These are phyloP conservation scores for Menidia beryllina DNA, from an alignment of 2,113 vertebrate species.

Conservation along the genomic window DNA sequence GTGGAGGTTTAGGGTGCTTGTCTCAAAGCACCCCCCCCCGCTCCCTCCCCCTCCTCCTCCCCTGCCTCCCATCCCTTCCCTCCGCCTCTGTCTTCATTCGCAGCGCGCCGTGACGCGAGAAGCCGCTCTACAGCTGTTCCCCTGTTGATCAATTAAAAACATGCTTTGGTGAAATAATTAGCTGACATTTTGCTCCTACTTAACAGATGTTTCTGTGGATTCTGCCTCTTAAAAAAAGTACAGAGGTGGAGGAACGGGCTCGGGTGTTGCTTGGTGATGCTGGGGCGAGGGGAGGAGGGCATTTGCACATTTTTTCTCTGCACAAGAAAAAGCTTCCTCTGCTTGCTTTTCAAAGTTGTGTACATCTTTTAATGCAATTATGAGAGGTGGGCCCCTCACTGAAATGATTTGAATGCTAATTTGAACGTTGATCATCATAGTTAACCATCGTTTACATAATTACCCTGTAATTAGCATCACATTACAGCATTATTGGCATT, in stretches of 20 bases:
- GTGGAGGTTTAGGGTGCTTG: constrained; percentile 29
- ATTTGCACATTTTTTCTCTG: constrained; percentile 35
- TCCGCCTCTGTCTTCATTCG: constrained; percentile 40
- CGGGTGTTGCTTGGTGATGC: constrained; percentile 6
- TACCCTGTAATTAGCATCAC: constrained; percentile 73
- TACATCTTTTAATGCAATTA: constrained; percentile 79
- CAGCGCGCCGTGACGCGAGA: constrained; percentile 56
- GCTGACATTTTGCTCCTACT: constrained; percentile 82
- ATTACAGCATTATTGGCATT: constrained; percentile 78
- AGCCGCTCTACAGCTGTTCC: constrained; percentile 77
- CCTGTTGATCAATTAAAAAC: constrained; percentile 85
- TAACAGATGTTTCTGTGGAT: constrained; percentile 80
- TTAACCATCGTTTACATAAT: constrained; percentile 79
- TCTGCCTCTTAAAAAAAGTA: constrained; percentile 64
- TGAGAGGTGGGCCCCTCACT: constrained; percentile 71
- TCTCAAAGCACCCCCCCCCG: constrained; percentile 9
- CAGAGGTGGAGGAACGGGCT: constrained; percentile 62
- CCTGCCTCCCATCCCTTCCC: background rate
- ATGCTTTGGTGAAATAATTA: constrained; percentile 83
- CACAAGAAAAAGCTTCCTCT: constrained; percentile 47
- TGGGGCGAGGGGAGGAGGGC: constrained; percentile 15
- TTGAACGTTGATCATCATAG: constrained; percentile 69
- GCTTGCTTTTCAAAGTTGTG: constrained; percentile 71
- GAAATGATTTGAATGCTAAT: constrained; percentile 74
- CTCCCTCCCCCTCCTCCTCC: background rate